Percentiles rank a stretch among this genome's conserved stretches.
These are phyloP conservation scores for Lochmaea crataegi DNA, from an alignment of 2,888 invertebrate species.

Conservation along the genomic window DNA sequence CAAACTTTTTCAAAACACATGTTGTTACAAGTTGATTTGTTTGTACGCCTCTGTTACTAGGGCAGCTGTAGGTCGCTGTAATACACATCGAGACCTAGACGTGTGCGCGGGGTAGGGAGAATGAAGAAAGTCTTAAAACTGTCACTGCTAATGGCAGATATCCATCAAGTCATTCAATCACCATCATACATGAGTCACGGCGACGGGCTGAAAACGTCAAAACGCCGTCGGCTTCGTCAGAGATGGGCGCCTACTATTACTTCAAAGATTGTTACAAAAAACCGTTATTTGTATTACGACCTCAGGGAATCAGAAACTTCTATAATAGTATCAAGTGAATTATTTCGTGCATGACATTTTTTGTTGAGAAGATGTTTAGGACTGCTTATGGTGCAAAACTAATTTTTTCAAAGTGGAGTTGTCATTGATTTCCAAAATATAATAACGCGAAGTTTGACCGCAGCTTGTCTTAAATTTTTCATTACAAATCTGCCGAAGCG, in stretches of 20 bases:
- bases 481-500: no score
- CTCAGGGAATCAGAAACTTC: no score
- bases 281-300: neutral
- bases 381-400: no score
- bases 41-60: slow-evolving; percentile 34
- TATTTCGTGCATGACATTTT: no score
- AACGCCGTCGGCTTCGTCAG: slow-evolving; percentile 38
- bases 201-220: slow-evolving; percentile 28
- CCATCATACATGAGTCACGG: slow-evolving; percentile 56
- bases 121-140: slow-evolving; percentile 62
- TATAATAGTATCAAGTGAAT: no score
- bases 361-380: no score
- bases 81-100: slow-evolving; percentile 22
- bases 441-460: no score
- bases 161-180: slow-evolving; percentile 66
- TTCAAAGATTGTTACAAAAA: slow-evolving; percentile 7
- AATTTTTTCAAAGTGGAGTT: no score
- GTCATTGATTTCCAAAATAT: no score
- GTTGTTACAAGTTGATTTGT: neutral
- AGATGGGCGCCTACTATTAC: slow-evolving; percentile 51
- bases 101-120: slow-evolving; percentile 33
- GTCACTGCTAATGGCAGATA: slow-evolving; percentile 67
- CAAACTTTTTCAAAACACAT: neutral
- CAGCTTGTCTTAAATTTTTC: no score
- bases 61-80: slow-evolving; percentile 35